These are phyloP conservation scores for Centropristis striata DNA, from an alignment of 2,113 vertebrate species.

Conservation along the genomic window DNA sequence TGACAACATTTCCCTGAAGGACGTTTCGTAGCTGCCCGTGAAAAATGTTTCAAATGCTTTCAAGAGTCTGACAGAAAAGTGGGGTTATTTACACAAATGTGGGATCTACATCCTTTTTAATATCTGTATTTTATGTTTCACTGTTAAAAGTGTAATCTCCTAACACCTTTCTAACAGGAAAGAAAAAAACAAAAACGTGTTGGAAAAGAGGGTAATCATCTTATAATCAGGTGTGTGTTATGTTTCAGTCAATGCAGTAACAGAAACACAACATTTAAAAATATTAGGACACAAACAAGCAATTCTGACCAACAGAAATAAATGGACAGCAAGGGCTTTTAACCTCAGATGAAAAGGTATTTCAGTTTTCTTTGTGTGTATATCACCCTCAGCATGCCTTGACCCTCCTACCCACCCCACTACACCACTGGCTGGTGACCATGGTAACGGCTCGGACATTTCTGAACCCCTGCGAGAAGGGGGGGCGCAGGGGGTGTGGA, in stretches of 20 bases:
- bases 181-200: no score
- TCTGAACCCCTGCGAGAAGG: slow-evolving; percentile 31
- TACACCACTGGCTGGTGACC: slow-evolving; percentile 52
- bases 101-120: no score
- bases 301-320: not conserved
- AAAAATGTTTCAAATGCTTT: no score
- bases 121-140: no score
- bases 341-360: not conserved
- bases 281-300: not conserved
- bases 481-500: slow-evolving; percentile 13
- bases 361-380: not conserved
- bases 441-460: slow-evolving; percentile 62
- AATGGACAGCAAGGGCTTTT: not conserved
- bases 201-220: no score
- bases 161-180: no score
- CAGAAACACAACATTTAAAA: not conserved
- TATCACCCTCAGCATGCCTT: slow-evolving; percentile 1
- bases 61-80: no score
- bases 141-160: no score
- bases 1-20: no score
- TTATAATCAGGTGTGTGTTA: no score
- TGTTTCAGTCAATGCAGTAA: not conserved
- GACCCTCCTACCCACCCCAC: not conserved
- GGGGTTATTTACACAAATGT: no score
- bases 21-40: no score